Evolutionary conservation across 2,797 vertebrate species (phyloP).

Genomic region (Graptemys geographica): DNA sequence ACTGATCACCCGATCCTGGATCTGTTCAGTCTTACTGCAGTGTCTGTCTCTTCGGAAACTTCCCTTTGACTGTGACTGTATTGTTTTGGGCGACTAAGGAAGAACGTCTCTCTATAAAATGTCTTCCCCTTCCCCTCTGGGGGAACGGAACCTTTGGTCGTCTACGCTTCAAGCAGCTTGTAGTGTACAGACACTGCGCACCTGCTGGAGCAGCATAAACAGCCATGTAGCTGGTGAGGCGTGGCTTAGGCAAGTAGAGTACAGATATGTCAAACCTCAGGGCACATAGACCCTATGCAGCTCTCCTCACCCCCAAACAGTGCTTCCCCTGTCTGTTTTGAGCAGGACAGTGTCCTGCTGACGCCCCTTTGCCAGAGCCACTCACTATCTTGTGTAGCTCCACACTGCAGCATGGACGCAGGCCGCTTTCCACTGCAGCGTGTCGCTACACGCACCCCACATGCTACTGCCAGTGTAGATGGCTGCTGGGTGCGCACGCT

Average conservation of each 20-base stretch:
- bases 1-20: not conserved
- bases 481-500: not conserved
- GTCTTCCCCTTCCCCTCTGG: not conserved
- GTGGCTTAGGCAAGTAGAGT: not conserved
- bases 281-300: no score
- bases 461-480: not conserved
- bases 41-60: not conserved
- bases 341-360: no score
- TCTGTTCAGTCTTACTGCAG: not conserved
- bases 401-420: not conserved
- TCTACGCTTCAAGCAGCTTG: not conserved
- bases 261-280: not conserved
- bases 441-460: not conserved
- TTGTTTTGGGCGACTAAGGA: no score
- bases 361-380: no score
- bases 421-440: not conserved
- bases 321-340: not conserved
- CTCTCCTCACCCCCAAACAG: not conserved
- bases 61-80: no score
- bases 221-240: not conserved
- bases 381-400: not conserved
- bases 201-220: not conserved
- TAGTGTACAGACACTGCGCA: not conserved
- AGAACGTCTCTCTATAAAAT: not conserved
- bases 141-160: not conserved